Evolutionary conservation across 1,140 invertebrate species (phyloP), one percentile per base, ranked within the genome.

Genomic region (Conus ventricosus): DNA sequence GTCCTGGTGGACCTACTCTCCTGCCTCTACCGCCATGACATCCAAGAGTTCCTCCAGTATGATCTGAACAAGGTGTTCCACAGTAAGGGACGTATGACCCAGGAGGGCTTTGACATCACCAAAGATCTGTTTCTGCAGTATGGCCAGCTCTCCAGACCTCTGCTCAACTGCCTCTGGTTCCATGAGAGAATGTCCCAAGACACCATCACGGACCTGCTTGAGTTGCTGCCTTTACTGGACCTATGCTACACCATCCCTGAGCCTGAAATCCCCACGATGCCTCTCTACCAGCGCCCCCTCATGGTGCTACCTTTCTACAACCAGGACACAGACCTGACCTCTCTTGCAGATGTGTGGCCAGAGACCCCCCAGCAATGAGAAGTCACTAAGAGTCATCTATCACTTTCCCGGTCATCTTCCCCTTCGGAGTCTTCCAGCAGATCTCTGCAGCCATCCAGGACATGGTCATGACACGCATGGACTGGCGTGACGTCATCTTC

Each of bases 111-210:
- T 87, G 78, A 92, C 25, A 87, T 90, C n/a, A 91, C 90, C 23
- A 89, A 88, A 53, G 88, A 93, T 25, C 76, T 92, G 4, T 93
- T 95, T 85, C 82, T 92, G 13, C 88, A 87, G 60, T 89, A 91
- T 85, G 94, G 94, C 23, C 91, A 94, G 87, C 92, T 95, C 27
- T 94, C 94, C 3, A 89, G 94, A 63, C 94, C 93, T 39, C 87
- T 95, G n/a, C 92, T 95, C 25, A 92, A 92, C 88, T 93, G 93
- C 76, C 87, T 95, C 10, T 94, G 93, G 93, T 95, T 94, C 86
- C 93, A 93, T 83, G 89, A 94, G 57, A 87, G 91, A 20, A 85
- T 94, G 0, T 88, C 86, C 25, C 89, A 94, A 76, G 89, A 92
- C 27, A 82, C 90, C 13, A 91, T 94, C 25, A 88, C 91, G 54